Conservation (phyloP, 2,888 invertebrate species). For the Pachycephus smyrnensis region DNA sequence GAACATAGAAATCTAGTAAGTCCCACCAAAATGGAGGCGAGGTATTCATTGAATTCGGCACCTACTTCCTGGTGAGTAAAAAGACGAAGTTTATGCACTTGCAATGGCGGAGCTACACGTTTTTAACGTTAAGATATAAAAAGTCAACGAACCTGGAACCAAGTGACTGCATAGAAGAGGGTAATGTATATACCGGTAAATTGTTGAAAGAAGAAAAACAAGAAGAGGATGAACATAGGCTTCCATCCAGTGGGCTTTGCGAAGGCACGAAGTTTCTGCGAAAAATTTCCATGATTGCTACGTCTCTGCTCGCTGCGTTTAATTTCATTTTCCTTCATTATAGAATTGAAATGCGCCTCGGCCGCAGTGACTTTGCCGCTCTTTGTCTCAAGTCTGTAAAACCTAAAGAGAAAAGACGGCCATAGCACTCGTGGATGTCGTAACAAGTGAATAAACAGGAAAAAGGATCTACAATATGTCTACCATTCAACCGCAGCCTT, state of each 20-base stretch:
- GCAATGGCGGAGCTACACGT: neutral
- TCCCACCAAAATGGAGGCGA: conserved; percentile 72
- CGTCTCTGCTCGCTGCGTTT: conserved; percentile 65
- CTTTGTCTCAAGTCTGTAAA: conserved; percentile 50
- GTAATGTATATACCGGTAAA: conserved; percentile 74
- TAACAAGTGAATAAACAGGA: too few species aligned
- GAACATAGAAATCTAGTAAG: conserved; percentile 72
- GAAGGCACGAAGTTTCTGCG: conserved; percentile 65
- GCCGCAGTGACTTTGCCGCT: conserved; percentile 59
- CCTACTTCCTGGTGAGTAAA: conserved; percentile 66
- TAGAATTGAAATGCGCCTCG: conserved; percentile 69
- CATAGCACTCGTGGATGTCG: neutral
- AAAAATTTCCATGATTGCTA: conserved; percentile 57
- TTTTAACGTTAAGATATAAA: neutral
- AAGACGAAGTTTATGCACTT: neutral
- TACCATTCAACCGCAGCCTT: conserved; percentile 69
- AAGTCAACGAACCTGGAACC: conserved; percentile 68
- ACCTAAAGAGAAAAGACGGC: conserved; percentile 32
- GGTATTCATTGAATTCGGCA: conserved; percentile 68
- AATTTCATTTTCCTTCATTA: conserved; percentile 70
- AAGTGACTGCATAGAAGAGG: conserved; percentile 73
- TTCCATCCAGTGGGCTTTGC: conserved; percentile 72
- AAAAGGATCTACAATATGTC: neutral
- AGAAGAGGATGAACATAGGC: conserved; percentile 70
- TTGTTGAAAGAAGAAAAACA: conserved; percentile 72